Evolutionary conservation across 2,113 vertebrate species (phyloP), one percentile per base, ranked within the genome.

Genomic region (Bubo bubo): DNA sequence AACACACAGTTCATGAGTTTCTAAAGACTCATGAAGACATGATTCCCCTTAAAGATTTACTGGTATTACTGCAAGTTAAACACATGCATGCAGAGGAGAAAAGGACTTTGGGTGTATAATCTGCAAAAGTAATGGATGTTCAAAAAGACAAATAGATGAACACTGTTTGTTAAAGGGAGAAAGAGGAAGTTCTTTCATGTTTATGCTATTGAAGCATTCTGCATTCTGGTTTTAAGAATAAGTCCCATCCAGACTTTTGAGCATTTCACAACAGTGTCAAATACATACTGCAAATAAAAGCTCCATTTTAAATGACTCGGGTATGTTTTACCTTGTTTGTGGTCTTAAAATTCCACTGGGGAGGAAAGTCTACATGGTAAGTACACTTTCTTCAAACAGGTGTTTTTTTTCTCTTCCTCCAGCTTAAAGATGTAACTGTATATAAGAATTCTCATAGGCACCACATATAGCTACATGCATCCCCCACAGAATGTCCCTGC

Each of bases 401-500:
- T 64, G 1, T 4, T 8, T 21, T 18, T 66, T 82, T 53, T 72
- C 14, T 70, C 27, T 73, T 86, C 45, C 32, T 73, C 19, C 1
- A 9, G 9, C 21, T 88, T 63, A 53, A 86, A 84, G 16, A 49
- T 32, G 9, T 32, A 71, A 10, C 14, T 0, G 0, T 24, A 34
- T 14, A 12, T 12, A 64, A 32, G 41, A 84, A 39, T 45, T 58
- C n/a, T 60, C 7, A 16, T 1, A 52, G 12, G 3, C 4, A 56
- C 6, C 47, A 47, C 14, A 15, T 1, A 12, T 2, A 67, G 37
- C 5, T 60, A 6, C 20, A 39, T 13, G 3, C 15, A 20, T 8
- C 7, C 30, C n/a, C 43, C 39, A 30, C 11, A 43, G 12, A 50
- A 50, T 8, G 7, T 58, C 50, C 30, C 50, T 50, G 50, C 37